A percentile compares a stretch with the other conserved stretches of the same genome.
Conservation (phyloP, 2,888 invertebrate genomes). For the Synergus gifuensis region DNA sequence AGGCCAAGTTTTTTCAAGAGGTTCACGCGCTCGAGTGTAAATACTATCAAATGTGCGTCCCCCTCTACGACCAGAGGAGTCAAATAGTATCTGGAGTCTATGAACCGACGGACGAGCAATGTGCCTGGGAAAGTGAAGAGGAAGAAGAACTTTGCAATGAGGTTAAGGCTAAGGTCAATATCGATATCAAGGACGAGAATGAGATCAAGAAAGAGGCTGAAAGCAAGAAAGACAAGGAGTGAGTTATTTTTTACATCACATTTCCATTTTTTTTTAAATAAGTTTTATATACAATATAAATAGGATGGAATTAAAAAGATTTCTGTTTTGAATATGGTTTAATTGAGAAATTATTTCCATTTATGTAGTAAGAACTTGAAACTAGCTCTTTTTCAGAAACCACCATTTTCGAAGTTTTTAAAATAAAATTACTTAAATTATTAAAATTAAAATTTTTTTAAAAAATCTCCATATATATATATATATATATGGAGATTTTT, state of each 20-base stretch:
- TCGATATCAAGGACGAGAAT: constrained; percentile 81
- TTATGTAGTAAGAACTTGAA: too few species aligned
- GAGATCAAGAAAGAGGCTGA: constrained; percentile 69
- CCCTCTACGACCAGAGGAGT: constrained; percentile 87
- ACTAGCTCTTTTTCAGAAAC: too few species aligned
- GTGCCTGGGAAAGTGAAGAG: constrained; percentile 92
- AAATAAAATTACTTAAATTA: too few species aligned
- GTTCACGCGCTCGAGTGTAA: constrained; percentile 96
- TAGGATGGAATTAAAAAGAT: too few species aligned
- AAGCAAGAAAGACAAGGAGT: constrained; percentile 39
- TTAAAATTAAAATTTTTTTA: too few species aligned
- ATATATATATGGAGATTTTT: too few species aligned
- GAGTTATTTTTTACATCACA: constrained; percentile 11
- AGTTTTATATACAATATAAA: too few species aligned
- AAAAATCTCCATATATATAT: too few species aligned
- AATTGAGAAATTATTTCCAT: too few species aligned
- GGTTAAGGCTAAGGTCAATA: constrained; percentile 83
- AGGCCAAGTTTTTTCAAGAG: constrained; percentile 95
- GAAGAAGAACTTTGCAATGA: constrained; percentile 84
- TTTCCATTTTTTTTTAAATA: constrained; percentile 39
- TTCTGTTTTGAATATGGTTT: too few species aligned
- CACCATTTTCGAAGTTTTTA: too few species aligned
- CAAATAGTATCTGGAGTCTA: constrained; percentile 84
- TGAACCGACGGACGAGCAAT: constrained; percentile 94
- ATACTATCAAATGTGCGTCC: constrained; percentile 89